phyloP scores from a whole-genome alignment of 2,113 vertebrate genomes.

The Eulemur macaco region DNA sequence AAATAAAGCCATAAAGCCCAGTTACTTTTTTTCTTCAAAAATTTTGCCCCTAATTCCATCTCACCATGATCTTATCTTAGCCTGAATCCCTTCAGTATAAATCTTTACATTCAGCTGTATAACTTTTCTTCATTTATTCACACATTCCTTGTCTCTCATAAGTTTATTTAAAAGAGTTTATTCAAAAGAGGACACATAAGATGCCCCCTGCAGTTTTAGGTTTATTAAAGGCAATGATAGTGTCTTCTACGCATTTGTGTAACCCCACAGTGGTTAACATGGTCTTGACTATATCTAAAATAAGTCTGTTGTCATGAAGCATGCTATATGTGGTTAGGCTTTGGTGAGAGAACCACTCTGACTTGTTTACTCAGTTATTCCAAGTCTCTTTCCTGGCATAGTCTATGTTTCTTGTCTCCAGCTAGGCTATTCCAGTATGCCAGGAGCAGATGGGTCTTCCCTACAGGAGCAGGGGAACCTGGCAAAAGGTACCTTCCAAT shows the following conservation, averaged over 20 bases:
- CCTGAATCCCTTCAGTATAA: neutral
- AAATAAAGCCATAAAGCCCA: slow-evolving; percentile 16
- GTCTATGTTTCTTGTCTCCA: neutral
- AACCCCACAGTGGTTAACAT: neutral
- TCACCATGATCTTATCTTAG: neutral
- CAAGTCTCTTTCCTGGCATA: neutral
- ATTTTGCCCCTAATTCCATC: neutral
- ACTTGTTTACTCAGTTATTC: neutral
- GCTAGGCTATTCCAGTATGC: neutral
- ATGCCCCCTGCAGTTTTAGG: neutral
- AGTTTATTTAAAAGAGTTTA: neutral
- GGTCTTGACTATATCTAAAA: neutral
- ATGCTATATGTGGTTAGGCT: accelerated
- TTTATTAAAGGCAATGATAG: neutral
- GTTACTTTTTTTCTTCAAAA: slow-evolving; percentile 4
- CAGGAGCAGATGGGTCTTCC: slow-evolving; percentile 59
- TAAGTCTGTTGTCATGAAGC: neutral
- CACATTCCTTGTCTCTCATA: neutral
- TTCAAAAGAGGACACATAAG: neutral
- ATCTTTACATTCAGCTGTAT: neutral
- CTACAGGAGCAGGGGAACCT: neutral
- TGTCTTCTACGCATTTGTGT: neutral
- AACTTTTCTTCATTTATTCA: neutral
- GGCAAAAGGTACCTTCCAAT: neutral
- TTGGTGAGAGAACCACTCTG: neutral